Base-by-base conservation (phyloP, 2,113 vertebrate species). In the Dromiciops gliroides region DNA sequence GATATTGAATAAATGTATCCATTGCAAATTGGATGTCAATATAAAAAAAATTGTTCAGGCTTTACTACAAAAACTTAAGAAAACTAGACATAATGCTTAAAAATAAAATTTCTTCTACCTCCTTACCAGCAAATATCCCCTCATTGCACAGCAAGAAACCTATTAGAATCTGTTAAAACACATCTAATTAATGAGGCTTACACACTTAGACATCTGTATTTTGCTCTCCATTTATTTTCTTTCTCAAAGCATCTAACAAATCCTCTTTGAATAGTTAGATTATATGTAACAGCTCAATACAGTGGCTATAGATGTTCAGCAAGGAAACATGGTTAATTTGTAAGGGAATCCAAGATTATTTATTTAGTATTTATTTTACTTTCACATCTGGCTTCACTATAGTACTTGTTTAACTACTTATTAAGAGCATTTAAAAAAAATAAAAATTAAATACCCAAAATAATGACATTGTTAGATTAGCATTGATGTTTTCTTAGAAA, bases 201-300 rank as follows among this genome's bases (percentile, higher is more conserved):
- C 89, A 97, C 96, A 96, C 91, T 50, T 95, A 92, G 98, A 97
- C 98, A 98, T 96, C 96, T 98, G 95, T 93, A 97, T 97, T 98
- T 98, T 94, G 94, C 52, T 98, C 75, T 92, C 95, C 96, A 97
- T 97, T 98, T 97, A 95, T 94, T 97, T 98, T 97, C 89, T 89
- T 97, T 97, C 67, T 97, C 52, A 89, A 94, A 88, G 88, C 48
- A 52, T 92, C 90, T 51, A 83, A 47, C 75, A 37, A 97, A 96
- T 96, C 56, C 1, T 16, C 50, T 95, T 47, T 0, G 51, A 94
- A 96, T 6, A 90, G 91, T 91, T 90, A 94, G 97, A 96, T 96
- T 92, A 31, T 90, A 89, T 94, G 95, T 88, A 50, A 56, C 25
- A 94, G 56, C 16, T 88, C 96, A 91, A 60, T 11, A 96, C 90